Base-by-base conservation (phyloP, 1,140 invertebrate genomes). In the Coelopa frigida region DNA sequence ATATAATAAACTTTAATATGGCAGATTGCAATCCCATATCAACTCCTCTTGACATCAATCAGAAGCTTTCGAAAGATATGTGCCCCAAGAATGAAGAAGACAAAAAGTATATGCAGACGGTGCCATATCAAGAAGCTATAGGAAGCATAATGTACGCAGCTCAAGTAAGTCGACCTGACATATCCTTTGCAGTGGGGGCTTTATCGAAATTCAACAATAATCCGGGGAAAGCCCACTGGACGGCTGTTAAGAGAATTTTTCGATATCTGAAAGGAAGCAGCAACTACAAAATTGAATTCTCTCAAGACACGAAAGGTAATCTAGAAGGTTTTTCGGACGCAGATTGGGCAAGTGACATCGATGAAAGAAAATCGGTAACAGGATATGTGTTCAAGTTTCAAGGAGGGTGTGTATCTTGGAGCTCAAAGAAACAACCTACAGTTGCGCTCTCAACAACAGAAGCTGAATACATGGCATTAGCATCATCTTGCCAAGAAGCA, bases 41-140 rank as follows among this genome's bases (percentile, higher is more conserved):
- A 5, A 52, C 50, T 36, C 53, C 53, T 10, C 10, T 26, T 40
- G 52, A 51, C 14, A 31, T 21, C 10, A 52, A 52, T 41, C 26
- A 32, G 3, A 45, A 35, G 46, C 32, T 52, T 12, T 17, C 21
- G 39, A n/a, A n/a, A n/a, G n/a, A n/a, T n/a, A n/a, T n/a, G n/a
- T 38, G 8, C 31, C 10, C 22, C 27, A 31, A 14, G 32, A 21
- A 8, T 14, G 12, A n/a, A 36, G 14, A 27, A 33, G 33, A 36
- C 26, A n/a, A n/a, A n/a, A n/a, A n/a, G n/a, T n/a, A n/a, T n/a
- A n/a, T n/a, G n/a, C n/a, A n/a, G n/a, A 61, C 48, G 52, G 53
- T 50, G 48, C 46, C 48, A 11, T 59, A 58, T 52, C 53, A 56
- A 54, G 56, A 62, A 55, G 54, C 54, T 5, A 52, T 68, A 36